Conservation (phyloP, 2,888 invertebrate species). For the Eretmocerus hayati region DNA sequence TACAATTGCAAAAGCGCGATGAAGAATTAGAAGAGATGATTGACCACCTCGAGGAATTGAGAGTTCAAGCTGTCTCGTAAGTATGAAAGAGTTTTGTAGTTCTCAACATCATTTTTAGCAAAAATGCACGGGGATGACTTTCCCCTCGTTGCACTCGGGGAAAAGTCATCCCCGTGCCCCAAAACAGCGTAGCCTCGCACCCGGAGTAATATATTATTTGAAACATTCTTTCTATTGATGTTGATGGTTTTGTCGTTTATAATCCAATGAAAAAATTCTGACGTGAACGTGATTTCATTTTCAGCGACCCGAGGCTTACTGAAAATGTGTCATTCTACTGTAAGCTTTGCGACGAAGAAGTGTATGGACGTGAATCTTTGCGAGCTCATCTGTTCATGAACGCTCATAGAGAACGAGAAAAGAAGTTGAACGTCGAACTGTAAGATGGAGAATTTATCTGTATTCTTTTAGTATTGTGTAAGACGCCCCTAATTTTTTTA, state of each 20-base stretch:
- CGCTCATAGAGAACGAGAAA: conserved; percentile 48
- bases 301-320: conserved; percentile 14
- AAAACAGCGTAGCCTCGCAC: too few relatives aligned
- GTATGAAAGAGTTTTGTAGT: conserved; percentile 26
- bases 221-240: too few relatives aligned
- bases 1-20: conserved; percentile 45
- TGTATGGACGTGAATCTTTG: conserved; percentile 47
- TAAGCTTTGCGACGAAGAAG: conserved; percentile 47
- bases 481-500: too few relatives aligned
- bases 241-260: neutral
- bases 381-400: conserved; percentile 51
- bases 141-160: too few relatives aligned
- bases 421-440: conserved; percentile 31
- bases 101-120: too few relatives aligned
- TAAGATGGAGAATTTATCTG: too few relatives aligned
- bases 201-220: too few relatives aligned
- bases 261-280: neutral
- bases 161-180: too few relatives aligned
- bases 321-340: conserved; percentile 41
- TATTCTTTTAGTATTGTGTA: too few relatives aligned
- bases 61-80: conserved; percentile 47
- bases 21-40: conserved; percentile 39
- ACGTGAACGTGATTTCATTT: neutral
- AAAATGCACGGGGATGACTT: too few relatives aligned
- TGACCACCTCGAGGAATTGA: conserved; percentile 48